Conservation (phyloP, 1,140 invertebrate genomes). For the Drosophila lacteicornis region DNA sequence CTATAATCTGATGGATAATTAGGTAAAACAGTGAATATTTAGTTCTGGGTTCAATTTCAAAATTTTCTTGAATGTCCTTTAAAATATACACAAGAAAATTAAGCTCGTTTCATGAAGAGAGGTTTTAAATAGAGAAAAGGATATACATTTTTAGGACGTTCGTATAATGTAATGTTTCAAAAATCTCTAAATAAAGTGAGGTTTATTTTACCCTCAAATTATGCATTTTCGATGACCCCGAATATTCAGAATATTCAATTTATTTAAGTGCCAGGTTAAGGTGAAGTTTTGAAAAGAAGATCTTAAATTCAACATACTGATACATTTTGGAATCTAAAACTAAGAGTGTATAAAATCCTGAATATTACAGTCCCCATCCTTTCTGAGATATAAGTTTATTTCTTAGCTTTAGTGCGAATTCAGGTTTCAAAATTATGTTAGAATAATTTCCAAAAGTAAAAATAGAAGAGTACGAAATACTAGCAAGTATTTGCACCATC, state of each 20-base stretch:
- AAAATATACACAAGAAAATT: too few species aligned
- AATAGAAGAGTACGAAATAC: neutral
- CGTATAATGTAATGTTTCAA: too few species aligned
- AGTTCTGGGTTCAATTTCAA: too few species aligned
- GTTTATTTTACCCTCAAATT: too few species aligned
- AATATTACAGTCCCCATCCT: neutral
- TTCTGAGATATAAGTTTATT: neutral
- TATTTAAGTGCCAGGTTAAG: neutral
- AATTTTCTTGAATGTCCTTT: too few species aligned
- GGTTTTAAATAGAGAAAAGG: too few species aligned
- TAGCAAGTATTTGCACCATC: slow-evolving; percentile 26
- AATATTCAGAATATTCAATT: neutral
- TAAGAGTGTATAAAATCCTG: neutral
- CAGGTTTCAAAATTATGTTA: neutral
- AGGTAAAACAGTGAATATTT: too few species aligned
- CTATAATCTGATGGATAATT: too few species aligned
- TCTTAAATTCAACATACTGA: neutral
- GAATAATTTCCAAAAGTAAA: neutral
- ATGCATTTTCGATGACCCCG: too few species aligned
- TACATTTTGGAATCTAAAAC: neutral
- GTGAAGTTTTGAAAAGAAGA: neutral
- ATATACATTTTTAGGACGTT: too few species aligned
- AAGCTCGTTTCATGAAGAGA: too few species aligned
- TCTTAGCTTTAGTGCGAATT: neutral
- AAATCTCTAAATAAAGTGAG: too few species aligned